A percentile compares a stretch with the other conserved stretches of the same genome.
phyloP scores from a whole-genome alignment of 2,113 vertebrate species.

The Centropus unirufus region DNA sequence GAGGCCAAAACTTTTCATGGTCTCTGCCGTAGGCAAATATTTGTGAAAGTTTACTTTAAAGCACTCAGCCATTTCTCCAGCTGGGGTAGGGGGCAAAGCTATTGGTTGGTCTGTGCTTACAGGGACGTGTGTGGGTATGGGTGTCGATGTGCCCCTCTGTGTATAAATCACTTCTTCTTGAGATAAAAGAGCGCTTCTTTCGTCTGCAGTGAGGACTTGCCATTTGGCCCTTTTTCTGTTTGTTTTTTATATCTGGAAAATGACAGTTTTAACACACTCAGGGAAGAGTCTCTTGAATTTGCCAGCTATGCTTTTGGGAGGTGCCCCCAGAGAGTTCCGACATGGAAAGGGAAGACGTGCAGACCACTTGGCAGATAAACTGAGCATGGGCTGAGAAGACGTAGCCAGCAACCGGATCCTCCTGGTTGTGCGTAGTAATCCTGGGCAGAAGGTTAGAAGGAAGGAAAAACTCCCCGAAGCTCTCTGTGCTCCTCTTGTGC shows the following conservation, averaged over 20 bases:
- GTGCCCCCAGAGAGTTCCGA: neutral
- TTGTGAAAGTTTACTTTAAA: slow-evolving; percentile 1
- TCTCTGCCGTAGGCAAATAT: neutral
- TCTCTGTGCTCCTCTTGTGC: neutral
- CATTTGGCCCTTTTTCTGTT: neutral
- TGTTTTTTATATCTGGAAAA: neutral
- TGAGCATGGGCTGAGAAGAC: neutral
- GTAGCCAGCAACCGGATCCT: neutral
- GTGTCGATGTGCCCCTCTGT: no score
- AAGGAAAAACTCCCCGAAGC: neutral
- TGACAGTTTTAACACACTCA: neutral
- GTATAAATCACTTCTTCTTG: neutral
- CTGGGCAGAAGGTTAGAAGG: neutral
- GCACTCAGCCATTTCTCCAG: neutral
- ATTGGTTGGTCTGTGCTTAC: neutral
- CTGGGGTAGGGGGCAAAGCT: neutral
- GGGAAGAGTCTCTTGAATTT: neutral
- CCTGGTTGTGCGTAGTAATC: neutral
- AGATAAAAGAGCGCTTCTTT: neutral
- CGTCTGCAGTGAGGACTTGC: neutral
- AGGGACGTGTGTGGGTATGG: neutral
- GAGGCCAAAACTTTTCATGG: slow-evolving; percentile 20
- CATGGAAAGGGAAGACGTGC: neutral
- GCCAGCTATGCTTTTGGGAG: neutral
- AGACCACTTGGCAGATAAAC: neutral